phyloP scores from a whole-genome alignment of 2,113 vertebrate genomes.

The Salvator merianae region DNA sequence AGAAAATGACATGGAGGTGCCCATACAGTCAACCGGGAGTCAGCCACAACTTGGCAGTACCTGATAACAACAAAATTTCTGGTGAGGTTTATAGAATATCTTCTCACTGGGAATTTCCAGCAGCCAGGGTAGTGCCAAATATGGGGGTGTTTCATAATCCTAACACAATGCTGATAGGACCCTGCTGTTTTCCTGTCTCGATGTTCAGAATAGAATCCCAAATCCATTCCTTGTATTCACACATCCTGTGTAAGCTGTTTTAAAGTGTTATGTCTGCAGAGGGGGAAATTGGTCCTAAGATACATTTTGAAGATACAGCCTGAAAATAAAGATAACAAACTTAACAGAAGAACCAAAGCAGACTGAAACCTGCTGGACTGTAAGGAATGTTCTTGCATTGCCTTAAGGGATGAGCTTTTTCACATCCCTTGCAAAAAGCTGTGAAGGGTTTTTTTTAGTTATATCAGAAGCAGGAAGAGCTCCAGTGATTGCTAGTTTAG shows the following conservation, averaged over 20 bases:
- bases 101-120: too few relatives aligned
- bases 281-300: background rate
- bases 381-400: background rate
- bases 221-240: conserved; percentile 16
- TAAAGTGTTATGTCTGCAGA: conserved; percentile 1
- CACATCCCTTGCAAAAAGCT: background rate
- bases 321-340: background rate
- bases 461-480: rapidly evolving
- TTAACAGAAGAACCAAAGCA: background rate
- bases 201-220: conserved; percentile 24
- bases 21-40: too few relatives aligned
- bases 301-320: background rate
- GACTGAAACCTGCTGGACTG: background rate
- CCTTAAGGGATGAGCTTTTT: background rate
- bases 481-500: conserved; percentile 26
- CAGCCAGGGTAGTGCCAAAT: too few relatives aligned
- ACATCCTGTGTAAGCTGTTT: conserved; percentile 35
- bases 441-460: rapidly evolving
- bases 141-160: too few relatives aligned
- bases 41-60: too few relatives aligned
- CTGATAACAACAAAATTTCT: too few relatives aligned
- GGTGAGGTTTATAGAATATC: too few relatives aligned
- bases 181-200: background rate
- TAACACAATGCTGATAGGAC: too few relatives aligned
- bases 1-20: too few relatives aligned